Percentiles rank a stretch among this genome's conserved stretches.
phyloP scores from a whole-genome alignment of 2,797 vertebrate species.

The Cirrhinus molitorella region DNA sequence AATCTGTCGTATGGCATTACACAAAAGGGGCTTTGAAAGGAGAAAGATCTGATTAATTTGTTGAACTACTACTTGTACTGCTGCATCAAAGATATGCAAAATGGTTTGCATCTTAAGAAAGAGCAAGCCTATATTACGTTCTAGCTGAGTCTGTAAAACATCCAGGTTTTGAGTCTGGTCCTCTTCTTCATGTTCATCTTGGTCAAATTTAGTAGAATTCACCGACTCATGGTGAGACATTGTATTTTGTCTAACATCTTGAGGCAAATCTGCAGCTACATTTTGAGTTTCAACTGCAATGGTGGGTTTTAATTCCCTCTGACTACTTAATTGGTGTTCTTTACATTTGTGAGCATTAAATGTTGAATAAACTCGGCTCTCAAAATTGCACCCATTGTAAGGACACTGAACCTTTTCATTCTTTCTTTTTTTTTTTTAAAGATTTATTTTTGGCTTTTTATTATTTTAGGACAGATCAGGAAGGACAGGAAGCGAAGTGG shows the following conservation, averaged over 20 bases:
- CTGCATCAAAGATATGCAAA: slow-evolving; percentile 23
- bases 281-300: not conserved
- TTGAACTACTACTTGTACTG: slow-evolving; percentile 42
- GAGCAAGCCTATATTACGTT: slow-evolving; percentile 18
- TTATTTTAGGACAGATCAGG: too few relatives aligned
- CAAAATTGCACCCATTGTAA: not conserved
- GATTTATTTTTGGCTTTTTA: too few relatives aligned
- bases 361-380: not conserved
- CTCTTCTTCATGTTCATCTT: slow-evolving; percentile 1
- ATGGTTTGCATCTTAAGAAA: slow-evolving; percentile 41
- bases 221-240: not conserved
- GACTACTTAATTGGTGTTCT: not conserved
- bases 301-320: not conserved
- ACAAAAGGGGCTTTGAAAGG: slow-evolving; percentile 26
- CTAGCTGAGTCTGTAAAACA: not conserved
- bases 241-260: not conserved
- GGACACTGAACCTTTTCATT: not conserved
- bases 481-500: too few relatives aligned
- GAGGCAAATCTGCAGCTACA: not conserved
- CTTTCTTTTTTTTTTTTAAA: too few relatives aligned
- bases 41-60: slow-evolving; percentile 27
- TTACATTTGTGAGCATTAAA: slow-evolving; percentile 6
- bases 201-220: not conserved
- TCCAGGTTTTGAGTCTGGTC: not conserved
- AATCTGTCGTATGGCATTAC: slow-evolving; percentile 1